Evolutionary conservation across 2,113 vertebrate genomes (phyloP).

Genomic region (Scomber scombrus): DNA sequence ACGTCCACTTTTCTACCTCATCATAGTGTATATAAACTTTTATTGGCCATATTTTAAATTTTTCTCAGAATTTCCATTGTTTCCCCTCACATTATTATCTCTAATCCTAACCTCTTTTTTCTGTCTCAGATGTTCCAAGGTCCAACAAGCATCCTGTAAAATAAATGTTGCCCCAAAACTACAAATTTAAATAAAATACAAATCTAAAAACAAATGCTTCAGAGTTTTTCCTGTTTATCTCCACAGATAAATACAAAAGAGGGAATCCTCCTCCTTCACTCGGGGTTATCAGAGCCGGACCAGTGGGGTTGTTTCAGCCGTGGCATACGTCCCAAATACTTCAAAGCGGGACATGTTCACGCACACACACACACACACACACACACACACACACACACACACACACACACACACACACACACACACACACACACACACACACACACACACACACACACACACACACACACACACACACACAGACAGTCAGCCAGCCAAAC

Average conservation of each 20-base stretch:
- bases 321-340: conserved; percentile 62
- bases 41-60: too few relatives aligned
- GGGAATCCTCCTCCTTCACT: conserved; percentile 47
- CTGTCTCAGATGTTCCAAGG: not conserved
- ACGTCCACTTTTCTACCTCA: too few relatives aligned
- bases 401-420: conserved; percentile 49
- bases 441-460: conserved; percentile 32
- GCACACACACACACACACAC: conserved; percentile 34
- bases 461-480: conserved; percentile 49
- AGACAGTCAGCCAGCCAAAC: conserved; percentile 71
- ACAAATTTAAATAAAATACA: too few relatives aligned
- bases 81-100: not conserved
- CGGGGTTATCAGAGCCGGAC: conserved; percentile 58
- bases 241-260: conserved; percentile 15
- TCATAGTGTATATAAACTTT: too few relatives aligned
- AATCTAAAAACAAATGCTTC: not conserved
- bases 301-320: conserved; percentile 56
- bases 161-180: not conserved
- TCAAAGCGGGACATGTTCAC: conserved; percentile 60
- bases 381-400: conserved; percentile 54
- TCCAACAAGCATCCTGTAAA: not conserved
- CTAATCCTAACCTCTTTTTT: not conserved
- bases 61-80: too few relatives aligned
- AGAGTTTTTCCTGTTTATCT: not conserved
- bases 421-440: conserved; percentile 55